phyloP scores from a whole-genome alignment of 1,140 invertebrate genomes.

The Tetranychus urticae region DNA sequence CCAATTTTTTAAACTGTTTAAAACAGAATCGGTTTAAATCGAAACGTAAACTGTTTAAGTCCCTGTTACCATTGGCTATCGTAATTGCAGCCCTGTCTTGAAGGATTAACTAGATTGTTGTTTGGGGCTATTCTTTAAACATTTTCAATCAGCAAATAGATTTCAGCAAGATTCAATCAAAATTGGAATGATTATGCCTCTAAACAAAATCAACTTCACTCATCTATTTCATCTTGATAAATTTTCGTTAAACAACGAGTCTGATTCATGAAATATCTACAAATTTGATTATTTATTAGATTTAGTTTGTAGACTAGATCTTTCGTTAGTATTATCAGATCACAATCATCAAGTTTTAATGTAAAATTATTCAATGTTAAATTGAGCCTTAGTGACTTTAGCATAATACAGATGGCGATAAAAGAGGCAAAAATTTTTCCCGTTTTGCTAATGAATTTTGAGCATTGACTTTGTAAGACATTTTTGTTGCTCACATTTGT shows the following conservation, averaged over 20 bases:
- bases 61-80: background rate
- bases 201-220: background rate
- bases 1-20: too few species aligned
- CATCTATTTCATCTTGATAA: background rate
- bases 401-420: too few species aligned
- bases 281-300: too few species aligned
- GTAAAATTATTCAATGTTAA: too few species aligned
- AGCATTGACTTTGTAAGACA: too few species aligned
- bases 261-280: background rate
- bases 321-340: too few species aligned
- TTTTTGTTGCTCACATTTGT: too few species aligned
- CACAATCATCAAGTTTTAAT: too few species aligned
- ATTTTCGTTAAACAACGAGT: background rate
- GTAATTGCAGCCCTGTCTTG: conserved; percentile 8
- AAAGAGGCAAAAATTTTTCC: too few species aligned
- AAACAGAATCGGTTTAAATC: background rate
- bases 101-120: conserved; percentile 2
- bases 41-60: background rate
- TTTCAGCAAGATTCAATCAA: background rate
- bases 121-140: background rate
- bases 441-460: too few species aligned
- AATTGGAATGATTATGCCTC: background rate
- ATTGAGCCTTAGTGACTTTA: too few species aligned
- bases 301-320: too few species aligned
- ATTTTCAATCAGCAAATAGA: background rate